Evolutionary conservation across 1,140 invertebrate genomes (phyloP).

Genomic region (Goniozus legneri): DNA sequence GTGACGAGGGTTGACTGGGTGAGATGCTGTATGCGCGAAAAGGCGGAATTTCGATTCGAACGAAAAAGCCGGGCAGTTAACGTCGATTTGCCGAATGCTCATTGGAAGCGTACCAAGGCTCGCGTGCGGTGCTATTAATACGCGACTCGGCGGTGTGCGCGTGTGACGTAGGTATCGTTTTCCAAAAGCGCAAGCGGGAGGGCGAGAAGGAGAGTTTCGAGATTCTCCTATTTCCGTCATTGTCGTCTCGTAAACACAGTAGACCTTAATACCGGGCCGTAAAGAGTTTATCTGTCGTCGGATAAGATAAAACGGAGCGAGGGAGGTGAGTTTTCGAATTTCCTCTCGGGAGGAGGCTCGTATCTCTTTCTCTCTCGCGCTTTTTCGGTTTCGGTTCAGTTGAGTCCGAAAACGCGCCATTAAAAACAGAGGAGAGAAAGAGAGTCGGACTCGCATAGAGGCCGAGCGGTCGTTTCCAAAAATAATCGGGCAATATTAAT

Average conservation of each 20-base stretch:
- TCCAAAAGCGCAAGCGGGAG: neutral
- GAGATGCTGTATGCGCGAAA: too few relatives aligned
- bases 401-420: neutral
- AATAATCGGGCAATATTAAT: slow-evolving; percentile 48
- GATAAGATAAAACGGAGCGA: neutral
- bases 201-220: neutral
- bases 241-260: neutral
- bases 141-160: too few relatives aligned
- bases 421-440: slow-evolving; percentile 18
- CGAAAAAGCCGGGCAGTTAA: too few relatives aligned
- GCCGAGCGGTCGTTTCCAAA: slow-evolving; percentile 31
- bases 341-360: neutral
- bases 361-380: neutral
- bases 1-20: too few relatives aligned
- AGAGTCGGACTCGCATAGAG: too few relatives aligned
- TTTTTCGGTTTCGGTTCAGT: neutral
- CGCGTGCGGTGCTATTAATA: neutral
- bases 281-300: neutral
- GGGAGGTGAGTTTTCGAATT: neutral
- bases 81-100: slow-evolving; percentile 6
- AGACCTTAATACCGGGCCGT: neutral
- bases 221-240: neutral
- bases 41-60: too few relatives aligned
- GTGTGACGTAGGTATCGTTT: too few relatives aligned
- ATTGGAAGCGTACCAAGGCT: neutral